These are phyloP conservation scores for Drosophila conformis DNA, from an alignment of 2,888 invertebrate species.

Conservation along the genomic window DNA sequence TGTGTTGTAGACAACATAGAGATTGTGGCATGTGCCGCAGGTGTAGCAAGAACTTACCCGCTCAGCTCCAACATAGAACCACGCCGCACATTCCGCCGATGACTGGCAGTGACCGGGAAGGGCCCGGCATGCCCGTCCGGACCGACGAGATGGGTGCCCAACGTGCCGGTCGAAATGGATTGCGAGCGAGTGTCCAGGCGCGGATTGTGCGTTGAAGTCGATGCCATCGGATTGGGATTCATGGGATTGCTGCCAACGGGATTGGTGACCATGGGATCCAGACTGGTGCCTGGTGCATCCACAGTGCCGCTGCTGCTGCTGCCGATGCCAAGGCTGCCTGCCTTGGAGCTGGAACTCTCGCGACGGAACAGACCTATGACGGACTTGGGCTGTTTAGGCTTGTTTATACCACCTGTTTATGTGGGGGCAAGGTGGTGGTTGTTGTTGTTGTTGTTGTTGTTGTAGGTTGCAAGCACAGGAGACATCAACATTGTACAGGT, in stretches of 20 bases:
- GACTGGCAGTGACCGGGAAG: conserved; percentile 88
- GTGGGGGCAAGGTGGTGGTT: conserved; percentile 10
- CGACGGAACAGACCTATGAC: conserved; percentile 95
- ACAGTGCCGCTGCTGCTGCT: conserved; percentile 84
- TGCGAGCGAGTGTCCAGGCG: conserved; percentile 82
- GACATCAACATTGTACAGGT: conserved; percentile 30
- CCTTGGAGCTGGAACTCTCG: conserved; percentile 90
- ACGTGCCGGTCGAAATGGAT: conserved; percentile 78
- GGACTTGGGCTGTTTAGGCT: conserved; percentile 93
- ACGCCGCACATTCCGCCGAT: conserved; percentile 89
- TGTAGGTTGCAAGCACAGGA: conserved; percentile 37
- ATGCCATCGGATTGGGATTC: conserved; percentile 74
- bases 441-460: conserved; percentile 21
- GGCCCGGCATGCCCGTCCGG: conserved; percentile 87
- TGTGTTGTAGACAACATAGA: conserved; percentile 23
- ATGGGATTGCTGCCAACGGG: conserved; percentile 83
- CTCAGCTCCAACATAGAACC: conserved; percentile 94
- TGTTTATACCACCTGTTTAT: conserved; percentile 91
- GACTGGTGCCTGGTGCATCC: conserved; percentile 85
- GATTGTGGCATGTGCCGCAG: conserved; percentile 39
- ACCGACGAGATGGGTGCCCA: conserved; percentile 78
- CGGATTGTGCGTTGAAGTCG: conserved; percentile 77
- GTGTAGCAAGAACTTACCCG: conserved; percentile 87
- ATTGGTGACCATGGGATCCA: conserved; percentile 85
- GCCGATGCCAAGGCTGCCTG: conserved; percentile 86